Evolutionary conservation across 2,113 vertebrate genomes (phyloP).

Genomic region (Xenotilapia caudafasciata): DNA sequence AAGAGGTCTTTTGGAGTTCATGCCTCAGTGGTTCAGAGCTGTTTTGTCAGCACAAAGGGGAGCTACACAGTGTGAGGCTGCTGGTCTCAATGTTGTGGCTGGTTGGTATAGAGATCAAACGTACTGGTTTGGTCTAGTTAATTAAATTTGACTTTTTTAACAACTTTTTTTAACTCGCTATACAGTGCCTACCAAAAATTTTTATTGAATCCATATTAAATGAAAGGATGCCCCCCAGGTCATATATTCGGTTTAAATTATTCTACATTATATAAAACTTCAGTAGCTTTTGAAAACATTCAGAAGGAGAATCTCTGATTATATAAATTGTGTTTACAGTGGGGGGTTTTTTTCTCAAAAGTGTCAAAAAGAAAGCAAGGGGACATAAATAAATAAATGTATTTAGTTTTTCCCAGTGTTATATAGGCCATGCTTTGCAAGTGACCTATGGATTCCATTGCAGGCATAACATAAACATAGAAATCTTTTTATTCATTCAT

Average conservation of each 20-base stretch:
- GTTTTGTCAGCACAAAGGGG: neutral
- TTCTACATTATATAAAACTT: neutral
- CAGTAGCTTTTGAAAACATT: neutral
- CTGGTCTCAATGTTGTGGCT: neutral
- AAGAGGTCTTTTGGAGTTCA: neutral
- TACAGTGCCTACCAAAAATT: accelerated
- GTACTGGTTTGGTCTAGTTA: neutral
- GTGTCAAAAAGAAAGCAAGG: neutral
- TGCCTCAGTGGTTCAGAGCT: neutral
- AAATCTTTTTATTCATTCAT: neutral
- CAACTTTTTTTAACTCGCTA: neutral
- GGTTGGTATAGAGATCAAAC: neutral
- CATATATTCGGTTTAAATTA: neutral
- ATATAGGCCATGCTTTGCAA: neutral
- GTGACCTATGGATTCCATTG: neutral
- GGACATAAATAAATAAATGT: neutral
- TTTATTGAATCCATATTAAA: neutral
- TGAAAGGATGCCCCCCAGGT: accelerated
- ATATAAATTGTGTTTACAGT: neutral
- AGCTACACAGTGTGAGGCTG: neutral
- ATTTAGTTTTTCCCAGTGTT: neutral
- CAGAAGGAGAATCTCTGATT: neutral
- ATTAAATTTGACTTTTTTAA: neutral
- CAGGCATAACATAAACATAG: neutral
- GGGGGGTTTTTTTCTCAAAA: accelerated